Base-by-base conservation (phyloP, 37 sponge, comb jelly and placozoan genomes). In the Dysidea cf. avara region DNA sequence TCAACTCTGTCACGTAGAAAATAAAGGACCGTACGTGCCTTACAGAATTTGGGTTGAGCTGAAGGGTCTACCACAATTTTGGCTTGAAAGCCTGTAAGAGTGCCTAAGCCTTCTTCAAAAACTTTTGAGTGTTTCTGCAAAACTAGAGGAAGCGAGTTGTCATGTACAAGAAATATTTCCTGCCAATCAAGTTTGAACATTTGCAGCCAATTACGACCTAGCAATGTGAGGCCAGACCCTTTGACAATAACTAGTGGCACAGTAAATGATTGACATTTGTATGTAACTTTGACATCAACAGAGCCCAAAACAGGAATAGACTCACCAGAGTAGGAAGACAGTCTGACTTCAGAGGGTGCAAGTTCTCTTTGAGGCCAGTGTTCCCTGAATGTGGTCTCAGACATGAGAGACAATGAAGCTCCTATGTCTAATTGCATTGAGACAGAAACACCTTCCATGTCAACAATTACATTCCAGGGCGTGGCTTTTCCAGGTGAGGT, bases 1-100 rank as follows among this genome's bases (percentile, higher is more conserved):
- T 69, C 71, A n/a, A 69, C 51, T 28, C 7, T 56, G 6, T 5
- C 56, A 12, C 29, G 56, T 7, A 69, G 5, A 11, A 56, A 56
- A 51, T 69, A 69, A 40, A 56, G 71, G 9, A 69, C 30, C n/a
- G 34, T 9, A 39, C 71, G 71, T 48, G 71, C 71, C 17, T 46
- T 46, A 24, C 51, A 52, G 55, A 52, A 69, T n/a, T 50, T 46
- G 4, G 71, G 71, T 48, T 56, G 21, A 11, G 55, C 71, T 16
- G 21, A 9, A 21, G 51, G 25, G 25, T 69, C 53, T 11, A 69
- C 22, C 9, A 31, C 5, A 22, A 69, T 29, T 3, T 38, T 4
- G 6, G 53, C 71, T 24, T 36, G 56, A 56, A 11, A 21, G 5
- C 55, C 71, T 22, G 4, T n/a, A 7, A 69, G 71, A 6, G 22